phyloP scores from a whole-genome alignment of 2,888 invertebrate species.

The Limenitis camilla region DNA sequence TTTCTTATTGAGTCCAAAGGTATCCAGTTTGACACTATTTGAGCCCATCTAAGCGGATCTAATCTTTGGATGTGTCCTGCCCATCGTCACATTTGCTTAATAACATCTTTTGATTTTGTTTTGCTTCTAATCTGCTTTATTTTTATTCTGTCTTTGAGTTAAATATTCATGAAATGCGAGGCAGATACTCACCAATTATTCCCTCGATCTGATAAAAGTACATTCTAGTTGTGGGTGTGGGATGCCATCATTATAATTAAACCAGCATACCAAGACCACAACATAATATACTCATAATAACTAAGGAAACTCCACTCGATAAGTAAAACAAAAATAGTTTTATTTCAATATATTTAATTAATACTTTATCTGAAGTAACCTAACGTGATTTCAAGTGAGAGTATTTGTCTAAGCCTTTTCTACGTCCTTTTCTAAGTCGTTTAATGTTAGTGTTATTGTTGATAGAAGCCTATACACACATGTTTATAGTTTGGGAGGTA shows the following conservation, averaged over 20 bases:
- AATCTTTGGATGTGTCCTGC: too few species aligned
- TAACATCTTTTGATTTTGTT: too few species aligned
- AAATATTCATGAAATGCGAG: too few species aligned
- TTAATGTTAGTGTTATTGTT: conserved; percentile 64
- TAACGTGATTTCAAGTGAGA: conserved; percentile 72
- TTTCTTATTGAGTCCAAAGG: too few species aligned
- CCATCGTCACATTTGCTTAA: too few species aligned
- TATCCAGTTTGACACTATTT: too few species aligned
- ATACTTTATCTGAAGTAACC: conserved; percentile 47
- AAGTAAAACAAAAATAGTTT: conserved; percentile 15
- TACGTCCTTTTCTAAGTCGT: conserved; percentile 70
- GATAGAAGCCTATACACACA: conserved; percentile 16
- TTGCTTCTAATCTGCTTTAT: too few species aligned
- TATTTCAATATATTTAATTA: conserved; percentile 9
- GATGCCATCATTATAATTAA: background rate
- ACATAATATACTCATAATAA: too few species aligned
- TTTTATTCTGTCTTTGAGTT: too few species aligned
- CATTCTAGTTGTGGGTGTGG: background rate
- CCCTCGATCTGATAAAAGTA: background rate
- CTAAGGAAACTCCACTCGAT: too few species aligned
- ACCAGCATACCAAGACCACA: background rate
- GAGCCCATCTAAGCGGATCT: too few species aligned
- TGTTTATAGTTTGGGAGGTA: conserved; percentile 13
- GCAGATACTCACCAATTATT: too few species aligned
- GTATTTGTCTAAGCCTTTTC: conserved; percentile 60